phyloP scores from a whole-genome alignment of 1,140 invertebrate species.

The Orussus abietinus region DNA sequence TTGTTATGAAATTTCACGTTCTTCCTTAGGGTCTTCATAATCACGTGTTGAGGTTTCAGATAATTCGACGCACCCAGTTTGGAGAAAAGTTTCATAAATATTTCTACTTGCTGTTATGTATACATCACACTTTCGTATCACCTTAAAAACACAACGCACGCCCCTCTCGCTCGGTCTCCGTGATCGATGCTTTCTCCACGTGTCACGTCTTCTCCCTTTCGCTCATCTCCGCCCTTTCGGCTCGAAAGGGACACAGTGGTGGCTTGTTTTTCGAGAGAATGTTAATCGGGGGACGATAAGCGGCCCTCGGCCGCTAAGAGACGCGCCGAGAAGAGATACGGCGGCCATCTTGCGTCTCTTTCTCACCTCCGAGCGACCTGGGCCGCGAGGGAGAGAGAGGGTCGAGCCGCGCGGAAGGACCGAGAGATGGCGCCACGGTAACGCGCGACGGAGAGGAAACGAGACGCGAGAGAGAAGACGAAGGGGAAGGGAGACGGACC shows the following conservation, averaged over 20 bases:
- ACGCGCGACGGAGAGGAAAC: constrained; percentile 9
- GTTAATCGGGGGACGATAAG: constrained; percentile 12
- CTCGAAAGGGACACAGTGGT: too few species aligned
- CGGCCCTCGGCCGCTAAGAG: background rate
- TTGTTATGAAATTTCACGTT: too few species aligned
- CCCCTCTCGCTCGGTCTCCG: too few species aligned
- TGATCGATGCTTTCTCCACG: too few species aligned
- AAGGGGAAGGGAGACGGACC: constrained; percentile 15
- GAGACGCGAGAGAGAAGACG: constrained; percentile 15
- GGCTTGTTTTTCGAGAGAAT: constrained; percentile 13
- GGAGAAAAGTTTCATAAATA: too few species aligned
- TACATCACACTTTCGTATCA: too few species aligned
- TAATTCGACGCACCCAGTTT: too few species aligned
- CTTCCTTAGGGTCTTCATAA: too few species aligned
- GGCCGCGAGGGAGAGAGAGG: background rate
- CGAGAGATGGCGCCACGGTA: background rate
- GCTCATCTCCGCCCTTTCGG: background rate
- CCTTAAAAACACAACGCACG: too few species aligned
- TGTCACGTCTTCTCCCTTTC: constrained; percentile 3
- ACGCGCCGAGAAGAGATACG: background rate
- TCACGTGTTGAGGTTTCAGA: too few species aligned
- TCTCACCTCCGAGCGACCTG: constrained; percentile 8
- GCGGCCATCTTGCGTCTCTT: constrained; percentile 9
- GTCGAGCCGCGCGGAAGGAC: background rate
- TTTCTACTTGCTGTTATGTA: too few species aligned